Evolutionary conservation across 2,888 invertebrate genomes (phyloP).

Genomic region (Diploptera punctata): DNA sequence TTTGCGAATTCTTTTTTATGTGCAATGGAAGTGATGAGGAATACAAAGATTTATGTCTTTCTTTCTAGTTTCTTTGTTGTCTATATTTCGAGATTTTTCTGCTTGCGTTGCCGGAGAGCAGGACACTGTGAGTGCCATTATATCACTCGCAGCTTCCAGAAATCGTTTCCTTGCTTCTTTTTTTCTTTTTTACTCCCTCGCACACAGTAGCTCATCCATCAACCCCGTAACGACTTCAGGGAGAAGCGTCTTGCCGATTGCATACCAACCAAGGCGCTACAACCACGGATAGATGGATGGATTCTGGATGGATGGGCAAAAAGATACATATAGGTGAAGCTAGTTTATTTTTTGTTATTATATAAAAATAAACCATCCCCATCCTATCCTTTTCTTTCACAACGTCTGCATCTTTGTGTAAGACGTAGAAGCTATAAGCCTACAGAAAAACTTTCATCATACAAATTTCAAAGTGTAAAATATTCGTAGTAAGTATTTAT

Average conservation of each 20-base stretch:
- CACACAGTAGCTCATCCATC: constrained; percentile 30
- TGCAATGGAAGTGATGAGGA: background rate
- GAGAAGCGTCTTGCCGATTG: constrained; percentile 11
- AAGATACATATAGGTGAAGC: constrained; percentile 7
- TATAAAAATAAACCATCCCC: background rate
- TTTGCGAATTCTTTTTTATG: no score
- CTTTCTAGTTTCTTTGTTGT: background rate
- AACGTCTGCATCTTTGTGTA: background rate
- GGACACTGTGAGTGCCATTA: constrained; percentile 24
- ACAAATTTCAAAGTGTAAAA: no score
- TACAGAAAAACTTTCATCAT: no score
- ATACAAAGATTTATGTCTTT: constrained; percentile 18
- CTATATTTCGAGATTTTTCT: constrained; percentile 31
- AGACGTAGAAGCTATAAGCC: no score
- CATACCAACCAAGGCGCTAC: constrained; percentile 14
- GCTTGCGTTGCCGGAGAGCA: constrained; percentile 8
- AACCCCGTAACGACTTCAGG: constrained; percentile 29
- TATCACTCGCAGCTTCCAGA: constrained; percentile 32
- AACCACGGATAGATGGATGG: constrained; percentile 27
- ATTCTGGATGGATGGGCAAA: constrained; percentile 26
- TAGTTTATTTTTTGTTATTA: constrained; percentile 1
- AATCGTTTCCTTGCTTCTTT: constrained; percentile 31
- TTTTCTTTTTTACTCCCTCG: constrained; percentile 15
- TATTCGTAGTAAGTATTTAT: no score
- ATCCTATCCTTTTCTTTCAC: background rate